These are phyloP conservation scores for Pardosa pseudoannulata DNA, from an alignment of 2,888 invertebrate species.

Conservation along the genomic window DNA sequence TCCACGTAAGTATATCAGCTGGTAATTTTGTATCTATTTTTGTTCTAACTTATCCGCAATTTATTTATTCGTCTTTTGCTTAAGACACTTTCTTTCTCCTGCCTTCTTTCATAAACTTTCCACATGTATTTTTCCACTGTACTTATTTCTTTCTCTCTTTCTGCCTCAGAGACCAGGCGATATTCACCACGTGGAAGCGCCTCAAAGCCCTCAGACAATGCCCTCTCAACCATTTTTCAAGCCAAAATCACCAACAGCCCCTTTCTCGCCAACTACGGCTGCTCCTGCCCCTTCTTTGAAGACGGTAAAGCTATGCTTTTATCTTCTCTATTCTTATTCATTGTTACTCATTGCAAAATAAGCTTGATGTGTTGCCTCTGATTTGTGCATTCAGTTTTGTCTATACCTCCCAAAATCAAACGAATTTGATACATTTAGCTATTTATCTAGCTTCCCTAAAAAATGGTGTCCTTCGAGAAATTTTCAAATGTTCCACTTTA, in stretches of 20 bases:
- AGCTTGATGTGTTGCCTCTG: too few relatives aligned
- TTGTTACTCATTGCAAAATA: too few relatives aligned
- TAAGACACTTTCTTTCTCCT: too few relatives aligned
- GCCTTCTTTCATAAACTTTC: not conserved
- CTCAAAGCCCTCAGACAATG: conserved; percentile 59
- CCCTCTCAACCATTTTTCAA: conserved; percentile 54
- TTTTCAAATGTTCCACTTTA: too few relatives aligned
- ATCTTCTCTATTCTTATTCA: not conserved
- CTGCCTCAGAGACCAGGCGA: conserved; percentile 43
- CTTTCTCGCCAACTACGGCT: conserved; percentile 27
- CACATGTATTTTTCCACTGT: not conserved
- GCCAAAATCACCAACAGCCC: conserved; percentile 22
- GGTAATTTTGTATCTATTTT: too few relatives aligned
- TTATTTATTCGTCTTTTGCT: too few relatives aligned
- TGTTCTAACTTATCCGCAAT: too few relatives aligned
- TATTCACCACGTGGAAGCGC: conserved; percentile 69
- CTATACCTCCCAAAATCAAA: too few relatives aligned
- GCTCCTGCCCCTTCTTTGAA: conserved; percentile 34
- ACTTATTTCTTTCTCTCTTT: not conserved
- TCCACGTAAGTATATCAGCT: conserved; percentile 56
- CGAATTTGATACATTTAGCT: too few relatives aligned
- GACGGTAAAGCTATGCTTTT: conserved; percentile 16
- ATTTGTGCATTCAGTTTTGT: too few relatives aligned
- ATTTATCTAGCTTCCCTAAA: too few relatives aligned
- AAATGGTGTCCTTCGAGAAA: too few relatives aligned